A percentile compares a stretch with the other conserved stretches of the same genome.
These are phyloP conservation scores for Arctopsyche grandis DNA, from an alignment of 1,140 invertebrate species.

Conservation along the genomic window DNA sequence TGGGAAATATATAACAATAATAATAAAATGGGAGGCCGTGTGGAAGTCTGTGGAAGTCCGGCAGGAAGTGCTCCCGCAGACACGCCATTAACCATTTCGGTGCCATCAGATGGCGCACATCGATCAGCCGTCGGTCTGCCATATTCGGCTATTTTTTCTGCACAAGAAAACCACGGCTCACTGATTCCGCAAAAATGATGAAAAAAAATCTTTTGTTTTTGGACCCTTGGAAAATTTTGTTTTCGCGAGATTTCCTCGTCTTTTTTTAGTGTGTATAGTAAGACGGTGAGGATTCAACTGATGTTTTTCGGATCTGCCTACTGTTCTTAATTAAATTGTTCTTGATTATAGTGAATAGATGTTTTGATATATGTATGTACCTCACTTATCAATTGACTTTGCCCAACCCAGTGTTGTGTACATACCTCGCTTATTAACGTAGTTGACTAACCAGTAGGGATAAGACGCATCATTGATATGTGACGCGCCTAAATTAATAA, in stretches of 20 bases:
- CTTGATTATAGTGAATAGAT: too few species aligned
- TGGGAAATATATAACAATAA: neutral
- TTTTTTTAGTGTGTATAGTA: too few species aligned
- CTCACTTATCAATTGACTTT: too few species aligned
- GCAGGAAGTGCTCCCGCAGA: slow-evolving; percentile 25
- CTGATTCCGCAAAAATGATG: neutral
- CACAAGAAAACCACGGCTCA: slow-evolving; percentile 9
- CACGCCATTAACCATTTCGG: slow-evolving; percentile 34
- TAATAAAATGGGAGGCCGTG: neutral
- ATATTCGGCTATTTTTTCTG: slow-evolving; percentile 39
- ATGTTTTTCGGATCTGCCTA: too few species aligned
- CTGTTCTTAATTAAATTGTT: too few species aligned
- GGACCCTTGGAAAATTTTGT: neutral
- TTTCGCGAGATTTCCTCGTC: neutral
- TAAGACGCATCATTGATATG: too few species aligned
- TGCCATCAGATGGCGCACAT: slow-evolving; percentile 40
- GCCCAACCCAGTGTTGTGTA: too few species aligned
- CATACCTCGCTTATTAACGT: too few species aligned
- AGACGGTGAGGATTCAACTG: too few species aligned
- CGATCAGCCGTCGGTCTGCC: slow-evolving; percentile 33
- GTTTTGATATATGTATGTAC: too few species aligned
- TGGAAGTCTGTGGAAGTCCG: slow-evolving; percentile 25
- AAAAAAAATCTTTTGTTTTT: slow-evolving; percentile 22
- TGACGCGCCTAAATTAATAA: too few species aligned
- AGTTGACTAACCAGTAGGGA: too few species aligned